Conservation (phyloP, 23 tunicate species). For the Halocynthia roretzi region DNA sequence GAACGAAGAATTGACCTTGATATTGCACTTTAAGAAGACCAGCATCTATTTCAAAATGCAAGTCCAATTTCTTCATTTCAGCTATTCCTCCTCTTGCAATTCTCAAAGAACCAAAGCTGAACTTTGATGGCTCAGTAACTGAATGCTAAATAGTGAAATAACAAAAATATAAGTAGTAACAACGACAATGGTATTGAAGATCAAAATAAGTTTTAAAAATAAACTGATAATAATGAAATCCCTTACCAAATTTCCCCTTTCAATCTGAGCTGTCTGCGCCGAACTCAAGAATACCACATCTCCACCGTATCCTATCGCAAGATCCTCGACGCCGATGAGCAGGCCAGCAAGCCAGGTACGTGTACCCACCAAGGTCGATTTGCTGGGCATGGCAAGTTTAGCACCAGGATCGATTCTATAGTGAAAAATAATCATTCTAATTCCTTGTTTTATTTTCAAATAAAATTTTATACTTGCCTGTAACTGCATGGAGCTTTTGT, state of each 20-base stretch:
- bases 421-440: neutral
- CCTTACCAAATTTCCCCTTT: constrained; percentile 23
- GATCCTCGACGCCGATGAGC: constrained; percentile 31
- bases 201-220: neutral
- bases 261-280: constrained; percentile 27
- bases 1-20: constrained; percentile 24
- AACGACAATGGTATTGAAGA: no score
- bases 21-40: constrained; percentile 27
- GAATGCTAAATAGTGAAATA: constrained; percentile 2
- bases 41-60: constrained; percentile 5
- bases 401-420: constrained; percentile 18
- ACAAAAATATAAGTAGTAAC: neutral
- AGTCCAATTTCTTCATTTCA: constrained; percentile 17
- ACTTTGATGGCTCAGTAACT: neutral
- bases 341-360: constrained; percentile 29
- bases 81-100: constrained; percentile 3
- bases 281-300: constrained; percentile 19
- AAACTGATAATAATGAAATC: neutral
- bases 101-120: constrained; percentile 4
- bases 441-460: neutral
- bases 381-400: constrained; percentile 18
- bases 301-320: constrained; percentile 14
- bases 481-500: constrained; percentile 21
- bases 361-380: constrained; percentile 7
- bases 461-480: neutral